Evolutionary conservation across 23 tunicate genomes (phyloP).

Genomic region (Styela clava): DNA sequence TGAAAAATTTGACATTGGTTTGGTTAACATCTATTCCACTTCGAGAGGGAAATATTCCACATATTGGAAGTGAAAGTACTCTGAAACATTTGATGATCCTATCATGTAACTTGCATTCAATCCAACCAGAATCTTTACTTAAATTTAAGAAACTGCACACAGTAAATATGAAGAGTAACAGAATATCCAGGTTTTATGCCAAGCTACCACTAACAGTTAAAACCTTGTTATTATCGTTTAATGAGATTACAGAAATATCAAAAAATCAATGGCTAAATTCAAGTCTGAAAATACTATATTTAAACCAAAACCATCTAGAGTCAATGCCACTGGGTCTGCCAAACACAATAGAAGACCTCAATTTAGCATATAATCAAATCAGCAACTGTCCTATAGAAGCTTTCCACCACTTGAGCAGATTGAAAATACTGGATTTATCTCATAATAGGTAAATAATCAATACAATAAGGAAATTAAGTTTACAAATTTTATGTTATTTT

Average conservation of each 20-base stretch:
- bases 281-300: constrained; percentile 23
- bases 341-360: constrained; percentile 12
- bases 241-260: not conserved
- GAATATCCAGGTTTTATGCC: not conserved
- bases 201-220: not conserved
- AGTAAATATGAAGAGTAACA: not conserved
- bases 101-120: not conserved
- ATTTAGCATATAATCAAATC: constrained; percentile 37
- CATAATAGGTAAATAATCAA: constrained; percentile 25
- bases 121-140: not conserved
- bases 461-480: too few relatives aligned
- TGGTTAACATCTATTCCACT: not conserved
- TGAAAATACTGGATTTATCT: constrained; percentile 1
- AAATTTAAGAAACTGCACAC: not conserved
- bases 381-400: constrained; percentile 36
- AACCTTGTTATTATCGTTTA: not conserved
- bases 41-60: not conserved
- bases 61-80: not conserved
- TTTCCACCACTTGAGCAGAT: constrained; percentile 6
- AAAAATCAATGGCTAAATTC: constrained; percentile 23
- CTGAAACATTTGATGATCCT: not conserved
- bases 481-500: too few relatives aligned
- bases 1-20: not conserved
- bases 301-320: constrained; percentile 42
- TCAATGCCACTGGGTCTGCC: constrained; percentile 68